These are phyloP conservation scores for Coenonympha glycerion DNA, from an alignment of 2,888 invertebrate species.

Conservation along the genomic window DNA sequence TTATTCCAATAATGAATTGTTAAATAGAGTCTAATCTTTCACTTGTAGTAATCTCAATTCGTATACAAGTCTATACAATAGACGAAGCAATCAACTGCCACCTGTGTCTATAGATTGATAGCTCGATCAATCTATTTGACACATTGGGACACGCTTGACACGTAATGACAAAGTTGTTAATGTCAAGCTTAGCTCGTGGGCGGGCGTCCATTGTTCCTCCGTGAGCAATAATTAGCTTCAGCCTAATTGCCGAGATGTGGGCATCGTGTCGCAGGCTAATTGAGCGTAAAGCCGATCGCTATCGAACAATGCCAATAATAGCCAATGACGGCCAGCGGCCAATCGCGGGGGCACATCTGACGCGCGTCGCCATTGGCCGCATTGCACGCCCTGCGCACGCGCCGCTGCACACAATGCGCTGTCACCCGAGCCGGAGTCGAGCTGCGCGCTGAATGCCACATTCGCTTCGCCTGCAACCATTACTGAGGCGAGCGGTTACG, in stretches of 20 bases:
- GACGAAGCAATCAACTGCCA: too few species aligned
- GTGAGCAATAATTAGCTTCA: background rate
- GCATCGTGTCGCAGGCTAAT: background rate
- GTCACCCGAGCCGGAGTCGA: slow-evolving; percentile 40
- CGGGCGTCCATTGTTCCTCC: background rate
- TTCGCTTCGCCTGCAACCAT: slow-evolving; percentile 39
- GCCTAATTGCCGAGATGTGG: background rate
- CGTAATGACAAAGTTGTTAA: background rate
- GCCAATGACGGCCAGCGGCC: too few species aligned
- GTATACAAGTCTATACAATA: too few species aligned
- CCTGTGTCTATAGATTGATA: too few species aligned
- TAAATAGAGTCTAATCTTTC: too few species aligned
- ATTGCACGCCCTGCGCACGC: background rate
- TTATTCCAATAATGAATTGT: too few species aligned
- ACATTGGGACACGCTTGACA: too few species aligned
- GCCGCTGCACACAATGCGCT: slow-evolving; percentile 34
- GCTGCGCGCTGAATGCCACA: slow-evolving; percentile 37
- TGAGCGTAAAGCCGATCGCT: background rate
- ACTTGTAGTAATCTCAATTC: too few species aligned
- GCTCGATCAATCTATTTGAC: too few species aligned
- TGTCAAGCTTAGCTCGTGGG: background rate
- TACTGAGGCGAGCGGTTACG: background rate
- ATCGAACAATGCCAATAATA: too few species aligned
- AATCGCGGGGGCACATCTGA: background rate
- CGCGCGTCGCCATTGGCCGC: slow-evolving; percentile 33